Percentiles rank a stretch among this genome's conserved stretches.
Evolutionary conservation across 2,113 vertebrate species (phyloP).

Genomic region (Osmerus mordax): DNA sequence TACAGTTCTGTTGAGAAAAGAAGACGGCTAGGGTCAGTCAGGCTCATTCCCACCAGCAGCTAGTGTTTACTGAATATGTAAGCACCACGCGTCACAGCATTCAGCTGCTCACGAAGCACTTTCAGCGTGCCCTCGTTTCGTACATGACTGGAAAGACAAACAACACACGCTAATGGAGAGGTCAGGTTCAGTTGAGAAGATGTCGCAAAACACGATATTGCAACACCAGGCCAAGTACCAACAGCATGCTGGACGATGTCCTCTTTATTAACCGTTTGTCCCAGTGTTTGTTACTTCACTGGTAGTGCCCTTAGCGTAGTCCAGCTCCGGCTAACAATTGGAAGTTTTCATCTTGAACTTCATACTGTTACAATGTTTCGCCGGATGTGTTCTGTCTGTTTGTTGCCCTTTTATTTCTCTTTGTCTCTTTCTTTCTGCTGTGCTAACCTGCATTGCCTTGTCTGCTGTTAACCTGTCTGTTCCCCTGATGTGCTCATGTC

Average conservation of each 20-base stretch:
- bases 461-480: constrained; percentile 31
- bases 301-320: no score
- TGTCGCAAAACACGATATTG: no score
- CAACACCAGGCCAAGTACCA: no score
- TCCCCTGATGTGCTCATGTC: constrained; percentile 18
- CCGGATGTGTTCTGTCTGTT: constrained; percentile 7
- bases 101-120: background rate
- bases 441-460: constrained; percentile 59
- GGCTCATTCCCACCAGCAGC: constrained; percentile 6
- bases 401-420: constrained; percentile 33
- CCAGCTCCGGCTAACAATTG: no score
- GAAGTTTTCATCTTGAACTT: no score
- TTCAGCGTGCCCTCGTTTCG: constrained; percentile 1
- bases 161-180: constrained; percentile 1
- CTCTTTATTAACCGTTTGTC: no score
- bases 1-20: background rate
- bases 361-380: background rate
- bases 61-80: constrained; percentile 34
- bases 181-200: background rate
- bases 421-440: constrained; percentile 37
- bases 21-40: no score
- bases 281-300: no score
- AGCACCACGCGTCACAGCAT: constrained; percentile 14
- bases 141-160: constrained; percentile 36
- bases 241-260: no score